These are phyloP conservation scores for Hirtodrosophila cameraria DNA, from an alignment of 2,888 invertebrate species.

Conservation along the genomic window DNA sequence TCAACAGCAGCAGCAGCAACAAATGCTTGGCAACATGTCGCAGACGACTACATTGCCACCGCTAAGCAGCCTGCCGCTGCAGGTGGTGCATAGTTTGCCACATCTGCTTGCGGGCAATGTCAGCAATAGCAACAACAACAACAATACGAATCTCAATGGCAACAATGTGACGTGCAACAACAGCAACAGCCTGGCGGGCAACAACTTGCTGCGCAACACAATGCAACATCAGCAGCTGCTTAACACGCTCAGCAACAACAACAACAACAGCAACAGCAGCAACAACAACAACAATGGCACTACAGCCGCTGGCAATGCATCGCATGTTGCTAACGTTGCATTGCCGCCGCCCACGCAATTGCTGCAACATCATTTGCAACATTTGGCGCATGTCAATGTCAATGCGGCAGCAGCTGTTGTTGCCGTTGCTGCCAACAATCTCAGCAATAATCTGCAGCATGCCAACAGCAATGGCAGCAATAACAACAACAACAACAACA, in stretches of 20 bases:
- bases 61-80: slow-evolving; percentile 82
- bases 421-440: slow-evolving; percentile 77
- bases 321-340: slow-evolving; percentile 51
- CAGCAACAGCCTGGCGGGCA: slow-evolving; percentile 37
- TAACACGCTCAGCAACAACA: slow-evolving; percentile 65
- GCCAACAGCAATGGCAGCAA: slow-evolving; percentile 37
- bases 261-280: slow-evolving; percentile 56
- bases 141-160: slow-evolving; percentile 46
- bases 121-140: slow-evolving; percentile 36
- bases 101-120: slow-evolving; percentile 76
- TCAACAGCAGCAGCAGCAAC: slow-evolving; percentile 76
- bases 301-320: slow-evolving; percentile 47
- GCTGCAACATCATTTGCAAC: slow-evolving; percentile 84
- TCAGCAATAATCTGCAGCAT: slow-evolving; percentile 56
- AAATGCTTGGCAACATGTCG: slow-evolving; percentile 81
- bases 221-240: slow-evolving; percentile 76
- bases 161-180: slow-evolving; percentile 49
- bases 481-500: slow-evolving; percentile 50
- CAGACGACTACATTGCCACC: slow-evolving; percentile 79
- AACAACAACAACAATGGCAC: slow-evolving; percentile 43
- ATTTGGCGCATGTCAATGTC: slow-evolving; percentile 82
- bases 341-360: slow-evolving; percentile 83
- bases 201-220: slow-evolving; percentile 71
- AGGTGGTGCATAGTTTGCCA: slow-evolving; percentile 83
- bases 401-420: slow-evolving; percentile 75